phyloP scores from a whole-genome alignment of 2,113 vertebrate species.

The Tachysurus vachellii region DNA sequence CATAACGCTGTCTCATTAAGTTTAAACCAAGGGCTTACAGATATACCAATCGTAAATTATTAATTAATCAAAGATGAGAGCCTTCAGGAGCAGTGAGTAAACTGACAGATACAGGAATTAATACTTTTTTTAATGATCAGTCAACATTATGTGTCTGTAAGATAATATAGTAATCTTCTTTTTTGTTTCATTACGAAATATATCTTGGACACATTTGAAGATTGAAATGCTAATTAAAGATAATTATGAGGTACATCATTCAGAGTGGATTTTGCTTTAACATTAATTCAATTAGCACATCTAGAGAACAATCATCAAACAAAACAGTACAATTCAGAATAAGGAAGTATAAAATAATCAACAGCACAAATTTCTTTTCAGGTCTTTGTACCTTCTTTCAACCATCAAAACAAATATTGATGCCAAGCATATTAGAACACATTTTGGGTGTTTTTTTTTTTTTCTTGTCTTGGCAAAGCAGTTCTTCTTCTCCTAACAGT shows the following conservation, averaged over 20 bases:
- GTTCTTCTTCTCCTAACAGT: slow-evolving; percentile 10
- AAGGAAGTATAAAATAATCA: neutral
- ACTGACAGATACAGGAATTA: neutral
- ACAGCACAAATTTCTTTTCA: neutral
- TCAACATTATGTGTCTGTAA: neutral
- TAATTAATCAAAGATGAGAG: slow-evolving; percentile 8
- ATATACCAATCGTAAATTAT: slow-evolving; percentile 14
- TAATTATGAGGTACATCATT: neutral
- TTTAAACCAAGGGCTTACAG: slow-evolving; percentile 20
- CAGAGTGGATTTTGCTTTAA: neutral
- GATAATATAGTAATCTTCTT: neutral
- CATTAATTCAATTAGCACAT: slow-evolving; percentile 4
- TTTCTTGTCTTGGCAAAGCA: slow-evolving; percentile 16
- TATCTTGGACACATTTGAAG: neutral
- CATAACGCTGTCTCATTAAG: slow-evolving; percentile 5
- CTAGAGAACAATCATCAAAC: neutral
- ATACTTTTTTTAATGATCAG: neutral
- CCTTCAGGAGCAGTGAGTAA: neutral
- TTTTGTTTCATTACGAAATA: neutral
- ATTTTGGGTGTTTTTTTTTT: neutral
- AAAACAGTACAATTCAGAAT: neutral
- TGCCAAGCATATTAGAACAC: neutral
- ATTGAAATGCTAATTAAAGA: neutral
- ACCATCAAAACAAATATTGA: neutral
- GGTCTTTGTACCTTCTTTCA: neutral